Base-by-base conservation (phyloP, 2,888 invertebrate species). In the Volucella inanis region DNA sequence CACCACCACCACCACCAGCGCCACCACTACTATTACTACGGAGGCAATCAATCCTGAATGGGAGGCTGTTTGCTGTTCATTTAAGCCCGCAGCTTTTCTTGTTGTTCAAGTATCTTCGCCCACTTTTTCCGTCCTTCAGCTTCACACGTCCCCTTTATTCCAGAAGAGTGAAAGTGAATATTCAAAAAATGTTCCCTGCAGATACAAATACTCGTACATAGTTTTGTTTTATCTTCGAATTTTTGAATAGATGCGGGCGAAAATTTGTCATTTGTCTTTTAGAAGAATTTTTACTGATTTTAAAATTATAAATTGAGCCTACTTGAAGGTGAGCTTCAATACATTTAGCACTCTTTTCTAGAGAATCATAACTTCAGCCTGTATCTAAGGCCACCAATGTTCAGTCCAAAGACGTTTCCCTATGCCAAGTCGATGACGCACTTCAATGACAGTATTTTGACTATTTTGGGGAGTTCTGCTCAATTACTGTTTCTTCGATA, bases 41-140 rank as follows among this genome's bases (percentile, higher is more conserved):
- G 31, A 31, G 31, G 31, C 31, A 31, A 81, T 85, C 81, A 85
- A 85, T 85, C 85, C 80, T 62, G 57, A 80, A 68, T 64, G 49
- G 52, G 71, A 68, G 12, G 80, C 52, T 72, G 64, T 70, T 31
- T 3, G 31, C 61, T n/a, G 61, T 64, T 43, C n/a, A 70, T 45
- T 8, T 45, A 45, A 54, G 62, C 84, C 75, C 79, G 71, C 75
- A 67, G 67, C 61, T 67, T 71, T 81, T 61, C 12, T 22, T 57
- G n/a, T 52, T 71, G 31, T 31, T 31, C 31, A 31, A 31, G 49
- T 52, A 54, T 55, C 9, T 64, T 68, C 54, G 39, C 65, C 78
- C 54, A 52, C 59, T 22, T 61, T 39, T n/a, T 15, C 45, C 15
- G 9, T 57, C 70, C 22, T 22, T 38, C 59, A 45, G 15, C 65